Base-by-base conservation (phyloP, 2,888 invertebrate species). In the Didymodactylos carnosus region DNA sequence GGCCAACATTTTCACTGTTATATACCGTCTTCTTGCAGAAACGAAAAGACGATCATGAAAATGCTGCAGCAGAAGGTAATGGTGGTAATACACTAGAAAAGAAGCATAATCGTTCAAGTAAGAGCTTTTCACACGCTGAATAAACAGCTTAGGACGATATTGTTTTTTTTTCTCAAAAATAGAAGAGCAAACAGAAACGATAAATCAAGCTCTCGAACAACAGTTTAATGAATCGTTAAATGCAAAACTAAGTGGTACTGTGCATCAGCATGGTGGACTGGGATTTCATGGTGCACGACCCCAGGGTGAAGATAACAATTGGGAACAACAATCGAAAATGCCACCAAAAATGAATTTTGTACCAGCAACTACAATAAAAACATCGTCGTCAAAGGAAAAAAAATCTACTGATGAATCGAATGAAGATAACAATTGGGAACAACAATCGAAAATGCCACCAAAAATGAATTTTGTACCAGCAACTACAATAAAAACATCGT, bases 161-260 rank as follows among this genome's bases (percentile, higher is more conserved):
- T 62, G 8, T 19, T 3, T 62, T 62, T 19, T n/a, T n/a, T 69
- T n/a, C 43, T 62, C 39, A 16, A 14, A 51, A n/a, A 39, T 73
- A 75, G 71, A 75, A 75, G 77, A 27, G 14, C 76, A 76, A 27
- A 75, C 75, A 27, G 72, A 77, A 69, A 76, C 78, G 39, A 39
- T 78, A 13, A 73, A 74, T 11, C 73, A 72, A 35, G 77, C 75
- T 13, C 72, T 82, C 23, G 82, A 81, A 75, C 78, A 80, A 14
- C 82, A 82, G 77, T 82, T 78, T 75, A 77, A 78, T 49, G 78
- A 81, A 70, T 79, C 81, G 25, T 74, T 80, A 73, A 80, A 80
- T 51, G 79, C 80, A 73, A 79, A 79, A 73, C 76, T 81, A 35
- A 77, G 77, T 13, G 79, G 78, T 19, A 76, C 77, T 70, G 77